Evolutionary conservation across 2,797 vertebrate genomes (phyloP).

Genomic region (Agapornis canus): DNA sequence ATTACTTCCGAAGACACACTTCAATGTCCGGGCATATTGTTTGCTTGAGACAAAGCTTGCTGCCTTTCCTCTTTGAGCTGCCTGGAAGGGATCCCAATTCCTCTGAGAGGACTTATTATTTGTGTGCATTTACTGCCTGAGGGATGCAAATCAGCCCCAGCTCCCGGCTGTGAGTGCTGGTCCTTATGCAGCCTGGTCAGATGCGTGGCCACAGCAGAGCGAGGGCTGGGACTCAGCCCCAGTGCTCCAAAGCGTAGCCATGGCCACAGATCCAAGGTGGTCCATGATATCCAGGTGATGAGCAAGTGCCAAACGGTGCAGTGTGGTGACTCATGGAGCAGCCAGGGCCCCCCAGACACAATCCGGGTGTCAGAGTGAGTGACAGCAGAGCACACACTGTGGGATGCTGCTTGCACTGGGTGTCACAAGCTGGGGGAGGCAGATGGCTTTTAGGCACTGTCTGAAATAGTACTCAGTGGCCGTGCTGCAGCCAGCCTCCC

Average conservation of each 20-base stretch:
- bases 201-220: rapidly evolving
- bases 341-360: background rate
- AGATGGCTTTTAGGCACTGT: background rate
- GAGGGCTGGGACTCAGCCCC: background rate
- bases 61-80: background rate
- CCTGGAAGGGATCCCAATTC: conserved; percentile 7
- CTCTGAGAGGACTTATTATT: conserved; percentile 49
- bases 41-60: background rate
- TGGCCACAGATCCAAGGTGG: background rate
- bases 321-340: background rate
- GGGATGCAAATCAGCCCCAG: conserved; percentile 37
- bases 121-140: background rate
- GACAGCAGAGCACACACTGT: rapidly evolving
- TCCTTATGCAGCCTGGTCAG: background rate
- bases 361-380: rapidly evolving
- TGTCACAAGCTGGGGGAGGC: background rate
- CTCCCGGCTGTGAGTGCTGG: background rate
- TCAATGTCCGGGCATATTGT: background rate
- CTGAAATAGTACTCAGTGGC: rapidly evolving
- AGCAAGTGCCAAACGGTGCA: rapidly evolving
- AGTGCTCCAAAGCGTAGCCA: rapidly evolving
- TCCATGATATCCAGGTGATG: rapidly evolving
- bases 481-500: background rate
- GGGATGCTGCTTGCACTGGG: rapidly evolving
- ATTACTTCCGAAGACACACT: conserved; percentile 6